Base-by-base conservation (phyloP, 2,113 vertebrate genomes). In the Thymallus thymallus region DNA sequence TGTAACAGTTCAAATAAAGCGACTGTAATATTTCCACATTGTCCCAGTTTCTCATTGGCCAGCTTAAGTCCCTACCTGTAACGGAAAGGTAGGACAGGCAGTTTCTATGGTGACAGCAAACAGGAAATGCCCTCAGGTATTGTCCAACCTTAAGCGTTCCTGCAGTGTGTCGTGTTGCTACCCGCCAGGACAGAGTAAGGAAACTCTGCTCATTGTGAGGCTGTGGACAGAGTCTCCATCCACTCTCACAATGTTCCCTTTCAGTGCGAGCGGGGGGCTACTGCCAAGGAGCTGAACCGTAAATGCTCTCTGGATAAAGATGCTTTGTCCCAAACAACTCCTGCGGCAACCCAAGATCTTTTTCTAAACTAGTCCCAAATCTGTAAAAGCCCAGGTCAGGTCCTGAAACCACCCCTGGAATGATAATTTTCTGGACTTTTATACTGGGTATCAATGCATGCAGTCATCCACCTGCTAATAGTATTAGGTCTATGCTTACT, bases 71-170 rank as follows among this genome's bases (percentile, higher is more conserved):
- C 12, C 12, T 51, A 51, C 46, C 56, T 22, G 56, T 7, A 60
- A 60, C 5, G 58, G 74, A 79, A 69, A 73, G 83, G 77, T 85
- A 88, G 83, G 88, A 87, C 86, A 89, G 72, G 68, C 74, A 18
- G 86, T 89, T 84, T 86, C 86, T 87, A 84, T 86, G 83, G 80
- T 77, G 84, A 86, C 85, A 76, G 85, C 85, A 90, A 90, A 90
- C 90, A 90, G 88, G 90, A 91, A 91, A 91, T 89, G 76, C 84
- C 88, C 80, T 41, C 58, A n/a, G 80, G 77, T 85, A 69, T 81
- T 80, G 79, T 63, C 48, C 48, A 35, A 16, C n/a, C n/a, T n/a
- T n/a, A 29, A 66, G 30, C 29, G 20, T 30, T 68, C 80, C 41
- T 64, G 35, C 58, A 32, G 56, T 60, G 23, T 23, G 70, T 74